Evolutionary conservation across 2,113 vertebrate species (phyloP).

Genomic region (Montifringilla adamsi): DNA sequence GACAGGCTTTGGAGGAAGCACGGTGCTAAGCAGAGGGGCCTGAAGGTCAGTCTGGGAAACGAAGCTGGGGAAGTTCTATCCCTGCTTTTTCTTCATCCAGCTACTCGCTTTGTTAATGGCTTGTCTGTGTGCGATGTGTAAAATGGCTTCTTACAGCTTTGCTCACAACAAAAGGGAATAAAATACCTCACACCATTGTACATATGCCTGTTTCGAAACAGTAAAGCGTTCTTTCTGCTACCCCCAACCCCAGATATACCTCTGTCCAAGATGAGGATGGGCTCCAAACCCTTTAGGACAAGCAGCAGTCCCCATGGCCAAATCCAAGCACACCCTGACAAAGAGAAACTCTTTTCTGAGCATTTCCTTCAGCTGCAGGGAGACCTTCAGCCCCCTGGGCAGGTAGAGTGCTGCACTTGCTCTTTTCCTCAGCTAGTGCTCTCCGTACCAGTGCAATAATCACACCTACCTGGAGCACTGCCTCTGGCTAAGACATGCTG

Average conservation of each 20-base stretch:
- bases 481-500: fast-evolving
- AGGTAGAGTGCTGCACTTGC: neutral
- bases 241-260: neutral
- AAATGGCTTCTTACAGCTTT: constrained; percentile 57
- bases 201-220: constrained; percentile 34
- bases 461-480: neutral
- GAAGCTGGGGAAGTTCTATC: neutral
- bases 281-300: neutral
- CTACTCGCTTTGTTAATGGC: constrained; percentile 18
- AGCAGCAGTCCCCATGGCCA: neutral
- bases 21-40: neutral
- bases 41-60: neutral
- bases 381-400: neutral
- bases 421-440: neutral
- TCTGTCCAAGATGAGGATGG: neutral
- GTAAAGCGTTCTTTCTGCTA: neutral
- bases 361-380: neutral
- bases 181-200: constrained; percentile 71
- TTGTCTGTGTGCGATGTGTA: constrained; percentile 53
- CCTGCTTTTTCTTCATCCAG: neutral
- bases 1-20: neutral
- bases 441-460: fast-evolving
- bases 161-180: constrained; percentile 75
- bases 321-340: neutral
- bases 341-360: neutral